Percentiles rank a stretch among this genome's conserved stretches.
These are phyloP conservation scores for Cranoglanis bouderius DNA, from an alignment of 2,113 vertebrate genomes.

Conservation along the genomic window DNA sequence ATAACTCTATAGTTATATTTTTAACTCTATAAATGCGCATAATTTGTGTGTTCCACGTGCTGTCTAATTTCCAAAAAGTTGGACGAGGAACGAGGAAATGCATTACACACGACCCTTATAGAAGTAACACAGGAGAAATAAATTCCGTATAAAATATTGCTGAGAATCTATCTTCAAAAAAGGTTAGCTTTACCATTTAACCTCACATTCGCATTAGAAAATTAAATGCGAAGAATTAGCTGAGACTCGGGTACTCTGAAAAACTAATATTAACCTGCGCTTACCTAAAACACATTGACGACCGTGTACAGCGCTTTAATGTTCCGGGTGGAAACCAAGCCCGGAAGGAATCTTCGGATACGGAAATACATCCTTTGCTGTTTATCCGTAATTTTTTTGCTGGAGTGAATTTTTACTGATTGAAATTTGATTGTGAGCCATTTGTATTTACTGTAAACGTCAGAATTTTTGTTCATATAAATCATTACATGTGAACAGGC, in stretches of 20 bases:
- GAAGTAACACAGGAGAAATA: neutral
- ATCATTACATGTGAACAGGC: no score
- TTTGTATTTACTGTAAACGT: neutral
- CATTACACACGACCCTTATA: neutral
- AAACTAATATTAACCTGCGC: conserved; percentile 23
- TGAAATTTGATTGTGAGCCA: neutral
- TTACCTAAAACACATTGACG: conserved; percentile 41
- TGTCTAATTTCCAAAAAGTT: neutral
- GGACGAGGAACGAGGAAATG: neutral
- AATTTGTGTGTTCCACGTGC: neutral
- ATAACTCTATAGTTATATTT: neutral
- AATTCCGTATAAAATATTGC: neutral
- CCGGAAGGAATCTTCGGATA: conserved; percentile 36
- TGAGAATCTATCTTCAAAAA: no score
- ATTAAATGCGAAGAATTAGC: neutral
- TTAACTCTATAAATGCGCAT: neutral
- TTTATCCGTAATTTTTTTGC: neutral
- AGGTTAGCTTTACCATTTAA: neutral
- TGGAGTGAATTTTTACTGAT: neutral
- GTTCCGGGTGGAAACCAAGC: conserved; percentile 63
- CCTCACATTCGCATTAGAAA: no score
- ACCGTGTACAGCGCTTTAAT: conserved; percentile 53
- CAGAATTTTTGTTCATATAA: neutral
- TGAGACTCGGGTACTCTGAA: neutral
- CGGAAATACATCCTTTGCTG: neutral